phyloP scores from a whole-genome alignment of 1,140 invertebrate genomes.

The Pseudomyrmex concolor region DNA sequence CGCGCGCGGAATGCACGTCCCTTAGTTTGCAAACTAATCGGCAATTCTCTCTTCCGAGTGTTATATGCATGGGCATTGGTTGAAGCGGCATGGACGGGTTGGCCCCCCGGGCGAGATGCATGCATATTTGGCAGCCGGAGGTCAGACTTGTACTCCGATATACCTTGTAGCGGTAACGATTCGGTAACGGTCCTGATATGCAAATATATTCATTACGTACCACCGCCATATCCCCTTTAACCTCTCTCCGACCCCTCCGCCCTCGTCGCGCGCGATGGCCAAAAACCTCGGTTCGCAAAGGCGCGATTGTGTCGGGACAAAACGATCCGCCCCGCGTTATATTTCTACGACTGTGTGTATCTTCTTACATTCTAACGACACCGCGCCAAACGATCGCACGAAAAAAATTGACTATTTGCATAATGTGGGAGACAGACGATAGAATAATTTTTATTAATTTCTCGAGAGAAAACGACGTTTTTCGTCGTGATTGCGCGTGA shows the following conservation, averaged over 20 bases:
- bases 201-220: slow-evolving; percentile 85
- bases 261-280: slow-evolving; percentile 41
- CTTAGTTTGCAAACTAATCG: slow-evolving; percentile 81
- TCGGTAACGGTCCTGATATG: slow-evolving; percentile 84
- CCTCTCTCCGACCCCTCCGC: slow-evolving; percentile 46
- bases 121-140: slow-evolving; percentile 83
- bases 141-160: slow-evolving; percentile 76
- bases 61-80: slow-evolving; percentile 79
- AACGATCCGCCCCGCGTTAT: slow-evolving; percentile 21
- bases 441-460: slow-evolving; percentile 15
- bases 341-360: slow-evolving; percentile 40
- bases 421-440: not conserved
- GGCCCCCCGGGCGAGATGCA: slow-evolving; percentile 81
- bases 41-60: slow-evolving; percentile 79
- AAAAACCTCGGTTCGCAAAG: slow-evolving; percentile 67
- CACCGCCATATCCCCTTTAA: slow-evolving; percentile 75
- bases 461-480: not conserved
- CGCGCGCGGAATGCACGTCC: slow-evolving; percentile 70
- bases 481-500: not conserved
- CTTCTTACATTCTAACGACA: slow-evolving; percentile 56
- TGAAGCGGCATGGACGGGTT: slow-evolving; percentile 77
- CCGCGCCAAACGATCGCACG: slow-evolving; percentile 37
- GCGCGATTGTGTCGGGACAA: slow-evolving; percentile 54
- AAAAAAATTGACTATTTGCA: slow-evolving; percentile 52
- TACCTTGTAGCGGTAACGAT: slow-evolving; percentile 82